These are phyloP conservation scores for Lerista edwardsae DNA, from an alignment of 2,797 vertebrate genomes.

Conservation along the genomic window DNA sequence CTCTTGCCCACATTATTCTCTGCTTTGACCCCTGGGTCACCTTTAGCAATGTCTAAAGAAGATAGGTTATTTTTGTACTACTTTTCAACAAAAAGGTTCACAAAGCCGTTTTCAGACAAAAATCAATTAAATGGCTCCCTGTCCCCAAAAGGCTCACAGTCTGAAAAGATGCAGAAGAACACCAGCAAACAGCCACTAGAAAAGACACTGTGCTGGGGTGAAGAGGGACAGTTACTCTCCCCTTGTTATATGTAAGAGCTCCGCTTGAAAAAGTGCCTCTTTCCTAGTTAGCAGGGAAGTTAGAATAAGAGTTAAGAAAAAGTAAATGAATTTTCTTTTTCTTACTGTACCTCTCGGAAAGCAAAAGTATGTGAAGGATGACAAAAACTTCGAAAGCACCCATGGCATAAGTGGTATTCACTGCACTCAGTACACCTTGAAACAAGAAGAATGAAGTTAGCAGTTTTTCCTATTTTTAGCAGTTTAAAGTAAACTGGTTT, in stretches of 20 bases:
- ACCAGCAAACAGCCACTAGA: too few relatives aligned
- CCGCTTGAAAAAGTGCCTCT: too few relatives aligned
- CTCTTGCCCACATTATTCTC: not conserved
- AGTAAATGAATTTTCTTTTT: constrained; percentile 18
- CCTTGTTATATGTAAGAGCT: too few relatives aligned
- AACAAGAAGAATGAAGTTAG: constrained; percentile 6
- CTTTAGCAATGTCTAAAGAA: not conserved
- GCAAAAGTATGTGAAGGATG: constrained; percentile 75
- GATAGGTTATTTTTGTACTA: not conserved
- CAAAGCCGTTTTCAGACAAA: too few relatives aligned
- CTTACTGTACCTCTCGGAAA: constrained; percentile 73
- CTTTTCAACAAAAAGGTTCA: too few relatives aligned
- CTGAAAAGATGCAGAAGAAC: too few relatives aligned
- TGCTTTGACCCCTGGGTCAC: not conserved
- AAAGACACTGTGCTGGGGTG: too few relatives aligned
- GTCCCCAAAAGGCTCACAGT: too few relatives aligned
- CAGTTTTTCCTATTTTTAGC: not conserved
- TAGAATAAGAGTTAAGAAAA: too few relatives aligned
- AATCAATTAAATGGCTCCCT: too few relatives aligned
- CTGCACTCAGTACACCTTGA: constrained; percentile 75
- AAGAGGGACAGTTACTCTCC: too few relatives aligned
- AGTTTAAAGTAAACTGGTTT: not conserved
- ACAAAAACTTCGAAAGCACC: constrained; percentile 64
- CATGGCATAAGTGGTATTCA: constrained; percentile 77
- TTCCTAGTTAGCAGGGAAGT: too few relatives aligned